Evolutionary conservation across 2,113 vertebrate species (phyloP).

Genomic region (Desmodus rotundus): DNA sequence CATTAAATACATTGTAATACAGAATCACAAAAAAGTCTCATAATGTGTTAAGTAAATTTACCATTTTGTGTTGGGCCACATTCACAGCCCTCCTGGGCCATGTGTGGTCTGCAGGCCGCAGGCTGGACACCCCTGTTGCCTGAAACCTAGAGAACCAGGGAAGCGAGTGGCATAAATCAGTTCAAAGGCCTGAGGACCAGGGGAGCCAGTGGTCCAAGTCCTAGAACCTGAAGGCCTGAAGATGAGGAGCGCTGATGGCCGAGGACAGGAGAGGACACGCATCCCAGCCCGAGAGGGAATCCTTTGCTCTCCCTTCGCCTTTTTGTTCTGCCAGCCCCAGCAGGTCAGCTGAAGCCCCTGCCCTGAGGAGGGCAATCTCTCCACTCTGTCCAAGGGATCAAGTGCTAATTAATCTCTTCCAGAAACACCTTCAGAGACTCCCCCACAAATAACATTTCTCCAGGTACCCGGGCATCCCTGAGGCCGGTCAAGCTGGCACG

Average conservation of each 20-base stretch:
- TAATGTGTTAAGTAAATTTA: too few relatives aligned
- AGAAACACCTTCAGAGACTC: background rate
- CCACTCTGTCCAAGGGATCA: background rate
- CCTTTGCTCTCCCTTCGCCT: background rate
- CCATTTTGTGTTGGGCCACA: too few relatives aligned
- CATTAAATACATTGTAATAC: too few relatives aligned
- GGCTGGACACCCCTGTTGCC: too few relatives aligned
- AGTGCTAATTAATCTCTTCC: background rate
- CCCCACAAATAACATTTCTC: background rate
- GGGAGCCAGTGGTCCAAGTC: background rate
- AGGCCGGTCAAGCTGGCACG: background rate
- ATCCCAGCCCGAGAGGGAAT: background rate
- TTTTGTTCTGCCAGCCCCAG: background rate
- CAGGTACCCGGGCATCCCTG: background rate
- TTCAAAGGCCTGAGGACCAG: background rate
- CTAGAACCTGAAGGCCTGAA: background rate
- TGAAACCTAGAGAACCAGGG: background rate
- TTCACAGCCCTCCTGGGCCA: too few relatives aligned
- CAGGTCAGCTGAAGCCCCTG: too few relatives aligned
- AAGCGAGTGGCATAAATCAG: too few relatives aligned
- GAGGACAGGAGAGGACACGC: background rate
- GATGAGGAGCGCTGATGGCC: background rate
- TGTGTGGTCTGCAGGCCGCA: too few relatives aligned
- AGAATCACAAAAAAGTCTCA: too few relatives aligned
- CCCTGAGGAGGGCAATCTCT: background rate